These are phyloP conservation scores for Pygmarrhopalites habei DNA, from an alignment of 1,140 invertebrate species.

Conservation along the genomic window DNA sequence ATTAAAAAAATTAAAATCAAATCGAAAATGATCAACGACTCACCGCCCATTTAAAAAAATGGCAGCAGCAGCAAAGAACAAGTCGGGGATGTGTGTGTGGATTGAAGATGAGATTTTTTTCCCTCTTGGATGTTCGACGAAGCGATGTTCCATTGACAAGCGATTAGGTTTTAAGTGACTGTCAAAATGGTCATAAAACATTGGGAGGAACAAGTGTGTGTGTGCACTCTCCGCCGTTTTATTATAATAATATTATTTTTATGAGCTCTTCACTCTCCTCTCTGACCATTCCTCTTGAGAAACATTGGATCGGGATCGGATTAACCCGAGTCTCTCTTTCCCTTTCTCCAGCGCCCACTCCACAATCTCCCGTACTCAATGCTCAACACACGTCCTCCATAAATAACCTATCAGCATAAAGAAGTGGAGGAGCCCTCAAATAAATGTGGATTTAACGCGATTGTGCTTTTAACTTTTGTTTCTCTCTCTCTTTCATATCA, in stretches of 20 bases:
- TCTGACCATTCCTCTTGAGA: no score
- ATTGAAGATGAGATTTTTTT: not conserved
- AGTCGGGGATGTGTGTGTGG: not conserved
- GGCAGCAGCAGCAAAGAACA: not conserved
- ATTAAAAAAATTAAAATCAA: not conserved
- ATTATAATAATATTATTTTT: no score
- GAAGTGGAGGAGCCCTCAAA: no score
- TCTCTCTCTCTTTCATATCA: no score
- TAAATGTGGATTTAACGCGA: no score
- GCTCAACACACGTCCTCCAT: no score
- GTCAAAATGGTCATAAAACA: conserved; percentile 24
- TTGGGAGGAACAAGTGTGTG: not conserved
- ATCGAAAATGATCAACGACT: not conserved
- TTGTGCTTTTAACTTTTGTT: no score
- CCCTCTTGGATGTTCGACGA: not conserved
- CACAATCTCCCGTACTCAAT: not conserved
- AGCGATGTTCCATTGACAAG: conserved; percentile 28
- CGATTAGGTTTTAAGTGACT: conserved; percentile 31
- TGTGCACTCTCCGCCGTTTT: not conserved
- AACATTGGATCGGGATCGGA: not conserved
- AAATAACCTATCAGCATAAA: no score
- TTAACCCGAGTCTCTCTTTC: not conserved
- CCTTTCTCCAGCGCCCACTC: not conserved
- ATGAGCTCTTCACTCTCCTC: no score
- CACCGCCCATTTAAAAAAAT: not conserved